Evolutionary conservation across 2,113 vertebrate species (phyloP), one percentile per base, ranked within the genome.

Genomic region (Heterotilapia buettikoferi): DNA sequence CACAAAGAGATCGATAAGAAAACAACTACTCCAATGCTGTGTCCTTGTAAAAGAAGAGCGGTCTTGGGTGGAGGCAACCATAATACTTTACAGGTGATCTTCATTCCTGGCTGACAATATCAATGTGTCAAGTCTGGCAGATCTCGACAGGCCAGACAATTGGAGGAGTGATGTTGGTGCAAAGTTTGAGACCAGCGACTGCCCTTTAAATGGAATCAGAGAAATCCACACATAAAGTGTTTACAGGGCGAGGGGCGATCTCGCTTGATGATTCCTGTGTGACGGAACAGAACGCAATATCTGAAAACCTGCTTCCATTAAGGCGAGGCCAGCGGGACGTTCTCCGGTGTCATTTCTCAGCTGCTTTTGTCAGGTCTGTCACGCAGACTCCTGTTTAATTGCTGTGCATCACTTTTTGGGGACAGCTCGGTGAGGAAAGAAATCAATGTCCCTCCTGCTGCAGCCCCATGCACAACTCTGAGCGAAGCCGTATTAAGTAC

Each of bases 261-360:
- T 84, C 83, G 61, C 82, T 76, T 89, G 84, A 91, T 92, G 88
- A 92, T 88, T 92, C 89, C 86, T 24, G 61, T 71, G 87, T 88
- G 91, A 89, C 87, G 57, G 84, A 71, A 86, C 63, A 93, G 93
- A 95, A 92, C 90, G 86, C 88, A 94, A 95, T 93, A 90, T 90
- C 83, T 78, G 86, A 94, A 88, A 83, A 76, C 78, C 26, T 68
- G 63, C 53, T 63, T 92, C 85, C 82, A 92, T 91, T 83, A 86
- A 80, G 89, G 86, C 90, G 56, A 89, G 90, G 90, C 89, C 90
- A 85, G 83, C 31, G 82, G 85, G 91, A 94, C 13, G 6, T 40
- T 90, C 82, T 73, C 40, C 76, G 63, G 19, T 88, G 86, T 89
- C 88, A 93, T 93, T 93, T 90, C 90, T 95, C 90, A 93, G 84